Conservation (phyloP, 2,113 vertebrate species). For the Ceyx margarethae region DNA sequence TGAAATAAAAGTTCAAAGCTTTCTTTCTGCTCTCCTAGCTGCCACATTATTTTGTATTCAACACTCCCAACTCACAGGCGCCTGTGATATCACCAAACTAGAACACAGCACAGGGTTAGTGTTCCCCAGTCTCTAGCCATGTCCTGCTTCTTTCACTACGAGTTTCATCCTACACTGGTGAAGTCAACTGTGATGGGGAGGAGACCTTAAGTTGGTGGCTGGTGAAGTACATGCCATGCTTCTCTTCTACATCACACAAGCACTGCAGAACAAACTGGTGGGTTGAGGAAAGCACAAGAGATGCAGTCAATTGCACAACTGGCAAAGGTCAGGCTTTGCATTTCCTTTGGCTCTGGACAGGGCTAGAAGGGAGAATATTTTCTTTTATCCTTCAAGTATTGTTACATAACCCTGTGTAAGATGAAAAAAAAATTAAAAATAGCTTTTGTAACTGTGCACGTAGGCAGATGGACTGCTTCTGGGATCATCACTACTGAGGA, state of each 20-base stretch:
- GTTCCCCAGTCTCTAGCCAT: not conserved
- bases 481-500: not conserved
- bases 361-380: not conserved
- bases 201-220: not conserved
- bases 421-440: not conserved
- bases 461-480: not conserved
- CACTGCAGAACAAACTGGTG: not conserved
- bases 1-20: not conserved
- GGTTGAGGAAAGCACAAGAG: not conserved
- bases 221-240: not conserved
- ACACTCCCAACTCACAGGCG: not conserved
- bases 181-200: not conserved
- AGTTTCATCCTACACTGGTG: not conserved
- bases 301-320: not conserved
- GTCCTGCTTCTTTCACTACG: not conserved
- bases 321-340: rapidly evolving
- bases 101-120: not conserved
- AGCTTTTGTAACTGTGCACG: not conserved
- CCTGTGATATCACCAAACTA: not conserved
- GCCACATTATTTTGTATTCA: not conserved
- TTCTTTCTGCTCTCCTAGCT: not conserved
- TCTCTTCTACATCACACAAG: not conserved
- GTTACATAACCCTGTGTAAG: not conserved
- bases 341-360: not conserved
- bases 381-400: not conserved